A percentile compares a stretch with the other conserved stretches of the same genome.
phyloP scores from a whole-genome alignment of 2,888 invertebrate genomes.

The Amphimallon solstitiale region DNA sequence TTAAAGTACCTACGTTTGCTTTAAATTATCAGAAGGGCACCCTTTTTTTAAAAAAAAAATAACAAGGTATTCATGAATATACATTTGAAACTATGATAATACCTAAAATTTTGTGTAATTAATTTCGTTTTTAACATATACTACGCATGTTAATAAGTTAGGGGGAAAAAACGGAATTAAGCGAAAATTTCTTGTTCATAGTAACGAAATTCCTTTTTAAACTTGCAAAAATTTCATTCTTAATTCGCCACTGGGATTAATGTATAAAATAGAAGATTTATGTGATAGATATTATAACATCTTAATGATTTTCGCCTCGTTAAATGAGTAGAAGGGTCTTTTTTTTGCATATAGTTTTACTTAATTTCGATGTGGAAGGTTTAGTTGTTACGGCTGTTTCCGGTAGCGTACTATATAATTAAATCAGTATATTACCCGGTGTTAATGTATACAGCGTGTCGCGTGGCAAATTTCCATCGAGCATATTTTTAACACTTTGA shows the following conservation, averaged over 20 bases:
- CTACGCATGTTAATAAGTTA: too few species aligned
- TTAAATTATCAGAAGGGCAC: slow-evolving; percentile 21
- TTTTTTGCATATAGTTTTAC: too few species aligned
- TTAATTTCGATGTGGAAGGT: neutral
- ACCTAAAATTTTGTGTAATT: slow-evolving; percentile 15
- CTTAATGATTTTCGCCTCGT: too few species aligned
- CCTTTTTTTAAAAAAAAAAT: slow-evolving; percentile 17
- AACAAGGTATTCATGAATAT: slow-evolving; percentile 28
- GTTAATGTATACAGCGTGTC: too few species aligned
- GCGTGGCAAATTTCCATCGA: too few species aligned
- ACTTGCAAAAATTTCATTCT: too few species aligned
- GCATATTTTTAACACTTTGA: too few species aligned
- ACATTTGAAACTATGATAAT: slow-evolving; percentile 24
- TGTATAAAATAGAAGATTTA: too few species aligned
- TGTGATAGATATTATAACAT: too few species aligned
- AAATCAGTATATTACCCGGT: too few species aligned
- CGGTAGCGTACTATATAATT: neutral
- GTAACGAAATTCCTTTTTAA: neutral
- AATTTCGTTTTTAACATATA: neutral
- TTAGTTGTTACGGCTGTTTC: neutral
- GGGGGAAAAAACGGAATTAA: neutral
- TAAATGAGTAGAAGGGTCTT: too few species aligned
- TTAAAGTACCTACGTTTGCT: neutral
- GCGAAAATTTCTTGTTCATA: neutral
- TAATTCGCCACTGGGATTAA: too few species aligned